A percentile compares a stretch with the other conserved stretches of the same genome.
Evolutionary conservation across 2,113 vertebrate genomes (phyloP).

Genomic region (Cichladusa arquata): DNA sequence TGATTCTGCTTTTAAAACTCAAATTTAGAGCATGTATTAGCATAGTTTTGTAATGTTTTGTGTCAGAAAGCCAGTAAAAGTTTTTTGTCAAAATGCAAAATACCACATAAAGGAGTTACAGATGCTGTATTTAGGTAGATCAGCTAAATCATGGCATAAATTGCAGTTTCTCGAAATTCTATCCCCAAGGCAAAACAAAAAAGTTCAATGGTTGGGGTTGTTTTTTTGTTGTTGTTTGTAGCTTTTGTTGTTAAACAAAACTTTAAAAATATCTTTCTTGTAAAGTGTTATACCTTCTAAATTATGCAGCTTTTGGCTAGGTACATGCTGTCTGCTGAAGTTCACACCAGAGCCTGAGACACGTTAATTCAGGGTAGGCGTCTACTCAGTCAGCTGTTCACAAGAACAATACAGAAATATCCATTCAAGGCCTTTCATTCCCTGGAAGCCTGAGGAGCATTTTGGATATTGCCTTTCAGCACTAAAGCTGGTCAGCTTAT

Average conservation of each 20-base stretch:
- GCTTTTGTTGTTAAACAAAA: not conserved
- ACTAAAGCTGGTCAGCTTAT: constrained; percentile 59
- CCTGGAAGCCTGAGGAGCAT: not conserved
- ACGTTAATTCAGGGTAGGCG: not conserved
- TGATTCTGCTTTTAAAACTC: not conserved
- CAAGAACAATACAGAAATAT: not conserved
- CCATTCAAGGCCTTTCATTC: not conserved
- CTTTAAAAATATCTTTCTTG: constrained; percentile 21
- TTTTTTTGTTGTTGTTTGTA: not conserved
- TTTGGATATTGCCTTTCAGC: constrained; percentile 50
- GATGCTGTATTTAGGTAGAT: constrained; percentile 52
- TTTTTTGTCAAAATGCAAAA: constrained; percentile 46
- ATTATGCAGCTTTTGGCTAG: not conserved
- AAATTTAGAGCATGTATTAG: not conserved
- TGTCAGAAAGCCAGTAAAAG: constrained; percentile 54
- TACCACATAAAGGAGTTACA: constrained; percentile 57
- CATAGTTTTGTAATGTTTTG: constrained; percentile 24
- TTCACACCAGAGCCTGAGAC: not conserved
- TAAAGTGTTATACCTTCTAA: constrained; percentile 40
- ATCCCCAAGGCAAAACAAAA: constrained; percentile 50
- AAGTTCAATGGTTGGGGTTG: not conserved
- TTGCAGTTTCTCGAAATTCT: constrained; percentile 15
- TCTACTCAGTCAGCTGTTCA: not conserved
- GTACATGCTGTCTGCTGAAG: constrained; percentile 5
- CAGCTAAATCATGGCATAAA: constrained; percentile 42